Percentiles rank a stretch among this genome's conserved stretches.
These are phyloP conservation scores for Emberiza fucata DNA, from an alignment of 2,113 vertebrate species.

Conservation along the genomic window DNA sequence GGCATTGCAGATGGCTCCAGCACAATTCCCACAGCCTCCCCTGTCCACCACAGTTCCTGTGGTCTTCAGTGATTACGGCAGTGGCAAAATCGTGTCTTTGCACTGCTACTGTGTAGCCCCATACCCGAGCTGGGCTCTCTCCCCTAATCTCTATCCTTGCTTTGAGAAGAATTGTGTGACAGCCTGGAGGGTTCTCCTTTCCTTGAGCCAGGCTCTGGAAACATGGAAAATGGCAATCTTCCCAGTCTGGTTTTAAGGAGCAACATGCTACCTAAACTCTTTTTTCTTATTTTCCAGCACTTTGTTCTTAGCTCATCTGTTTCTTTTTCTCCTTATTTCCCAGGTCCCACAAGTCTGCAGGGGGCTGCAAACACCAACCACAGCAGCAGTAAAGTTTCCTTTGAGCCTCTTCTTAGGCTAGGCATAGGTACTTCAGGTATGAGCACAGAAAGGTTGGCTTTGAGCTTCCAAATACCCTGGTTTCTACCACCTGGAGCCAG, in stretches of 20 bases:
- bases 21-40: background rate
- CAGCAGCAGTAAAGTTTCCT: background rate
- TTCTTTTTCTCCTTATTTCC: background rate
- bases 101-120: background rate
- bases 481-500: background rate
- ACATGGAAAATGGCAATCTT: background rate
- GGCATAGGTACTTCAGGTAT: background rate
- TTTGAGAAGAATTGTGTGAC: background rate
- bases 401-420: background rate
- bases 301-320: background rate
- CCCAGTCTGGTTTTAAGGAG: background rate
- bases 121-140: background rate
- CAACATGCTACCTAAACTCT: background rate
- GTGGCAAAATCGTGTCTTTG: background rate
- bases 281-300: background rate
- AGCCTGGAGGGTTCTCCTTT: background rate
- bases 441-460: background rate
- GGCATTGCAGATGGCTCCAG: background rate
- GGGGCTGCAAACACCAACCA: background rate
- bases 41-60: background rate
- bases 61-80: background rate
- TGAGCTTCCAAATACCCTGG: background rate
- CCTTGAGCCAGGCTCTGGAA: background rate
- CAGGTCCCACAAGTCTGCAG: background rate
- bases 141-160: background rate